phyloP scores from a whole-genome alignment of 2,113 vertebrate genomes.

The Chaenogobius annularis region DNA sequence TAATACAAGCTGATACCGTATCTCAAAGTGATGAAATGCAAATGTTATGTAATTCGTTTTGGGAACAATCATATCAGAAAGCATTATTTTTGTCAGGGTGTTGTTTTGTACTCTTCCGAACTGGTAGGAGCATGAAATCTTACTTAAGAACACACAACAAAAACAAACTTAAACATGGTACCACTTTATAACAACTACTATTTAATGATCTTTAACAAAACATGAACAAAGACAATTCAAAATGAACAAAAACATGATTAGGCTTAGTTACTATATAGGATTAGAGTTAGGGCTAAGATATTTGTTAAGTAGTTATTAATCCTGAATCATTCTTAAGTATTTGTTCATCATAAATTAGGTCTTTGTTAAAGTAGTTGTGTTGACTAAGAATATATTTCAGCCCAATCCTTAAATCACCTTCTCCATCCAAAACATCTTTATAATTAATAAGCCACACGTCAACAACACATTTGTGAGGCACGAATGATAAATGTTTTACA shows the following conservation, averaged over 20 bases:
- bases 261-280: no score
- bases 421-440: not conserved
- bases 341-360: no score
- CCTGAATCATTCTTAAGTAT: no score
- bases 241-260: no score
- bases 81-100: not conserved
- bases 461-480: not conserved
- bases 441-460: not conserved
- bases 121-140: not conserved
- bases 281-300: no score
- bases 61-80: not conserved
- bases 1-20: not conserved
- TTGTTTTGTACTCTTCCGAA: not conserved
- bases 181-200: no score
- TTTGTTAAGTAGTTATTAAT: no score
- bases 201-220: no score
- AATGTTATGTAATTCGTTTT: not conserved
- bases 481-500: conserved; percentile 3
- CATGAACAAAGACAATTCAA: no score
- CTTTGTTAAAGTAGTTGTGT: not conserved
- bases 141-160: no score
- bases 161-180: not conserved
- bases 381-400: not conserved
- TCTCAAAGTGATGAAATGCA: not conserved
- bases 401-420: not conserved